A percentile compares a stretch with the other conserved stretches of the same genome.
phyloP scores from a whole-genome alignment of 2,113 vertebrate genomes.

The Clarias gariepinus region DNA sequence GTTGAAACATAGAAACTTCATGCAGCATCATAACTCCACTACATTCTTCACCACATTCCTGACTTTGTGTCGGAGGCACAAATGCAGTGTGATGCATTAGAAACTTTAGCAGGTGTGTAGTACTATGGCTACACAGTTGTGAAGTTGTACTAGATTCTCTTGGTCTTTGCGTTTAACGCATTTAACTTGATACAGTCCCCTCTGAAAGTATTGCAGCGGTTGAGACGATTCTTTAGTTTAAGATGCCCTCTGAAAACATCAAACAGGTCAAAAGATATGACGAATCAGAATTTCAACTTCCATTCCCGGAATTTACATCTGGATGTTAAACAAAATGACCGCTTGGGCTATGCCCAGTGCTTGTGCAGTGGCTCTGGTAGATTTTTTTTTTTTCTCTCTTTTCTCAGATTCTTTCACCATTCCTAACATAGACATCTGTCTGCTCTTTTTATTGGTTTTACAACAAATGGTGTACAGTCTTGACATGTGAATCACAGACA shows the following conservation, averaged over 20 bases:
- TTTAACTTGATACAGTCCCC: background rate
- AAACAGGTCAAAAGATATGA: background rate
- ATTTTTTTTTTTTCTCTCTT: too few relatives aligned
- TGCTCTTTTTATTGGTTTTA: too few relatives aligned
- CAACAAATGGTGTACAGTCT: too few relatives aligned
- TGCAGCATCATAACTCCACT: background rate
- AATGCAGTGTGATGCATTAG: too few relatives aligned
- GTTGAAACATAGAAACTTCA: background rate
- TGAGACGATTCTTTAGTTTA: background rate
- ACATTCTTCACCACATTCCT: background rate
- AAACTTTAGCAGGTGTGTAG: background rate
- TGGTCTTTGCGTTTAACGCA: background rate
- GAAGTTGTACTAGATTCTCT: background rate
- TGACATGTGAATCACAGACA: too few relatives aligned
- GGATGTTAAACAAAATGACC: background rate
- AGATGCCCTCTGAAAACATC: background rate
- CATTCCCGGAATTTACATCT: background rate
- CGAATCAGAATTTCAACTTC: background rate
- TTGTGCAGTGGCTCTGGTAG: too few relatives aligned
- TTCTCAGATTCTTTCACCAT: too few relatives aligned
- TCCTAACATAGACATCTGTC: too few relatives aligned
- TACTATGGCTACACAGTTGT: background rate
- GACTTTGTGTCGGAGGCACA: too few relatives aligned
- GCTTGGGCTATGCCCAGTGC: background rate
- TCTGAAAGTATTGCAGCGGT: background rate